These are phyloP conservation scores for Actinia tenebrosa DNA, from an alignment of 64 coral and sea anemone genomes.

Conservation along the genomic window DNA sequence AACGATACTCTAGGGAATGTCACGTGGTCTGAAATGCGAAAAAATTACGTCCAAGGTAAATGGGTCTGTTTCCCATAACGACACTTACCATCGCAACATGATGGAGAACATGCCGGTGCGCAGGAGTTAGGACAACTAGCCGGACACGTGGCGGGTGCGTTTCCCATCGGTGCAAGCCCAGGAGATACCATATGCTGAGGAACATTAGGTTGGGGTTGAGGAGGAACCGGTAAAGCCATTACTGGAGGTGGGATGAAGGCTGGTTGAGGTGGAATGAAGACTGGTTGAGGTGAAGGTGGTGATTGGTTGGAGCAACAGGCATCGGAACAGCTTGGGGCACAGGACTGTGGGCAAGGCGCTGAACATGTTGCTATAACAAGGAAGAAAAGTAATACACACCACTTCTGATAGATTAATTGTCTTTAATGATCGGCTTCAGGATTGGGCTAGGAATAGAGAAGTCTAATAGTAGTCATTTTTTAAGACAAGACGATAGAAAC, in stretches of 20 bases:
- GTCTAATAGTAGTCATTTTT: no score
- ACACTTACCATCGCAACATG: conserved; percentile 32
- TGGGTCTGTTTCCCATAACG: no score
- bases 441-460: no score
- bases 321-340: conserved; percentile 30
- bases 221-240: not conserved
- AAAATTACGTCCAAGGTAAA: no score
- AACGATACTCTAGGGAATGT: no score
- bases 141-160: not conserved
- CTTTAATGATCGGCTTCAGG: no score
- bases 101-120: conserved; percentile 45
- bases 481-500: no score
- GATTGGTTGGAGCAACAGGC: conserved; percentile 4
- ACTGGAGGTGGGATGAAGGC: conserved; percentile 15
- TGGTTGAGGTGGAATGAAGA: not conserved
- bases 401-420: no score
- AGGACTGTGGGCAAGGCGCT: conserved; percentile 13
- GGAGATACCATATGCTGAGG: not conserved
- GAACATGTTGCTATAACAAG: not conserved
- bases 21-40: no score
- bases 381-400: not conserved
- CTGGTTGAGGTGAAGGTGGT: not conserved
- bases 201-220: not conserved
- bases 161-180: conserved; percentile 21
- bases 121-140: conserved; percentile 37